phyloP scores from a whole-genome alignment of 1,140 invertebrate genomes.

The Dolichoris vasculosae region DNA sequence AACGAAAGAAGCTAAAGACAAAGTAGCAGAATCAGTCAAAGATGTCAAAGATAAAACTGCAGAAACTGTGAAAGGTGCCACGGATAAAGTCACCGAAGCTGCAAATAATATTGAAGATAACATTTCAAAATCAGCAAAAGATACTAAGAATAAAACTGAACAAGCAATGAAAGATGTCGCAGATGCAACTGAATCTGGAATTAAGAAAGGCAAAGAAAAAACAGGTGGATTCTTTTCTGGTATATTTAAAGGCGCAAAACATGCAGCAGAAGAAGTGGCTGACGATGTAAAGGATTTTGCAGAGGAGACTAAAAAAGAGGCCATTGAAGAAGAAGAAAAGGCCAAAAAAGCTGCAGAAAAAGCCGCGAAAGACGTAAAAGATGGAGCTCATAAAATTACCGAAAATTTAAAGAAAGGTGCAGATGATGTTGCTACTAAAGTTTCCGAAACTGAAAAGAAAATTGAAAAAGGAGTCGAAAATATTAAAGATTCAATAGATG shows the following conservation, averaged over 20 bases:
- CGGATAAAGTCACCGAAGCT: background rate
- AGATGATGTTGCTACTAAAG: background rate
- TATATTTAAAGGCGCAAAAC: constrained; percentile 65
- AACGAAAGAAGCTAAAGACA: constrained; percentile 25
- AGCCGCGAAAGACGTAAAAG: constrained; percentile 46
- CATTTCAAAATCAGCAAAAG: background rate
- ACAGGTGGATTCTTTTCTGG: constrained; percentile 52
- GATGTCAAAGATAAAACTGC: constrained; percentile 17
- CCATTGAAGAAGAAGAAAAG: constrained; percentile 49
- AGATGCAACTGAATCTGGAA: constrained; percentile 56
- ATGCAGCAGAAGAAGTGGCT: constrained; percentile 61
- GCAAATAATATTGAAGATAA: background rate
- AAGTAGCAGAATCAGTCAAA: constrained; percentile 38
- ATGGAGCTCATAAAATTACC: background rate
- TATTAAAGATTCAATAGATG: background rate
- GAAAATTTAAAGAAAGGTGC: constrained; percentile 49
- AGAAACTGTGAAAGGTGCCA: too few relatives aligned
- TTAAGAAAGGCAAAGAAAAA: background rate
- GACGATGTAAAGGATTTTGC: constrained; percentile 63
- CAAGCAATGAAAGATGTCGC: constrained; percentile 31
- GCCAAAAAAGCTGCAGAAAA: constrained; percentile 41
- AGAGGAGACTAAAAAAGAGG: constrained; percentile 57
- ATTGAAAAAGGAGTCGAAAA: constrained; percentile 18
- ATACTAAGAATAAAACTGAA: constrained; percentile 17
- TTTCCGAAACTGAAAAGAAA: background rate